A percentile compares a stretch with the other conserved stretches of the same genome.
phyloP scores from a whole-genome alignment of 1,140 invertebrate species.

The Panagrolaimus sp. region DNA sequence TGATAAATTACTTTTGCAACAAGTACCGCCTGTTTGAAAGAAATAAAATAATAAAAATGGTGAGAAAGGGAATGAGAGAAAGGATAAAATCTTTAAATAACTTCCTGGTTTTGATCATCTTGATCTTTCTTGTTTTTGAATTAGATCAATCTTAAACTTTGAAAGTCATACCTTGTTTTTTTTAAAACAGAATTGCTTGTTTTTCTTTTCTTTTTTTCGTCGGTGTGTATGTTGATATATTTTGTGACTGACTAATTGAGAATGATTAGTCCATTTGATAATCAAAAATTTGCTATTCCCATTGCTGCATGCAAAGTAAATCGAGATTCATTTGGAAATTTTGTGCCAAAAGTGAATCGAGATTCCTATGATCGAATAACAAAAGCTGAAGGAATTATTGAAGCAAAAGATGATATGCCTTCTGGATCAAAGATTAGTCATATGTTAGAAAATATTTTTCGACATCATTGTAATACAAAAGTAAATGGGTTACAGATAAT shows the following conservation, averaged over 20 bases:
- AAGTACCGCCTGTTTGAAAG: too few species aligned
- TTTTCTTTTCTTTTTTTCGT: too few species aligned
- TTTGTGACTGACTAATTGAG: not conserved
- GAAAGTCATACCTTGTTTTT: too few species aligned
- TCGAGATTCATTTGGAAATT: constrained; percentile 9
- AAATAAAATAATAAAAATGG: too few species aligned
- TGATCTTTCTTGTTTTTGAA: too few species aligned
- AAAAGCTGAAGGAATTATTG: not conserved
- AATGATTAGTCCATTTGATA: constrained; percentile 6
- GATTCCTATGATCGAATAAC: not conserved
- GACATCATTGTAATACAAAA: not conserved
- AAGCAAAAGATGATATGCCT: not conserved
- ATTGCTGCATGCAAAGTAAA: not conserved
- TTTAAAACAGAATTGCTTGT: too few species aligned
- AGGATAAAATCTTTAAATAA: too few species aligned
- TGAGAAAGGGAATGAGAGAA: too few species aligned
- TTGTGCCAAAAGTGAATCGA: not conserved
- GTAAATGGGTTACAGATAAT: not conserved
- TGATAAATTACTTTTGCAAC: too few species aligned
- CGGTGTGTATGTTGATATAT: too few species aligned
- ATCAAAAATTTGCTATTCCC: not conserved
- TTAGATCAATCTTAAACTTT: too few species aligned
- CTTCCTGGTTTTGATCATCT: too few species aligned
- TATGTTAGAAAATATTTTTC: not conserved
- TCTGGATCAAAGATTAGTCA: not conserved